A percentile compares a stretch with the other conserved stretches of the same genome.
phyloP scores from a whole-genome alignment of 2,797 vertebrate genomes.

The Pelobates cultripes region DNA sequence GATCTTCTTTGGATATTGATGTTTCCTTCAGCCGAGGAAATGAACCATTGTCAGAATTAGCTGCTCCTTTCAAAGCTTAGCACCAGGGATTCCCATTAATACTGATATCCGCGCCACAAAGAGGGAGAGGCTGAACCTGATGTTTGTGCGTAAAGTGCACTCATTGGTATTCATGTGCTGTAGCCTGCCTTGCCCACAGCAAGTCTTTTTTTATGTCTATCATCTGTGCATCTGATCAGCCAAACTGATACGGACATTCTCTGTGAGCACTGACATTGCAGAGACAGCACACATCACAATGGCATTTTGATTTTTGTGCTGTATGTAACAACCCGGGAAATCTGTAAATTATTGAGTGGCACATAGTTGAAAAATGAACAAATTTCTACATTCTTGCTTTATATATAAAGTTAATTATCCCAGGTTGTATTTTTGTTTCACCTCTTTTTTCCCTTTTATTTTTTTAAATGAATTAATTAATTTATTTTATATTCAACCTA shows the following conservation, averaged over 20 bases:
- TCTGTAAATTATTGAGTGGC: conserved; percentile 4
- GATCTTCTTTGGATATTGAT: conserved; percentile 78
- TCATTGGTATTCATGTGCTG: conserved; percentile 77
- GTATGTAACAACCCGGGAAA: background rate
- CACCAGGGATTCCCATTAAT: conserved; percentile 79
- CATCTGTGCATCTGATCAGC: conserved; percentile 76
- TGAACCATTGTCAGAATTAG: conserved; percentile 72
- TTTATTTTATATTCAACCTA: too few relatives aligned
- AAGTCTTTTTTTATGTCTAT: conserved; percentile 77
- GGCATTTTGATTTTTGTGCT: conserved; percentile 68
- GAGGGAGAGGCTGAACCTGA: conserved; percentile 62
- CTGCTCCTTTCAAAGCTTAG: conserved; percentile 74
- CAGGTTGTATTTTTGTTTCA: too few relatives aligned
- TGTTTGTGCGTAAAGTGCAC: conserved; percentile 65
- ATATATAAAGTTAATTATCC: too few relatives aligned
- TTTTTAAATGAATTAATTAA: too few relatives aligned
- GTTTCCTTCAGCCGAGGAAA: conserved; percentile 76
- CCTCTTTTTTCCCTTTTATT: too few relatives aligned
- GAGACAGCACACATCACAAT: conserved; percentile 69
- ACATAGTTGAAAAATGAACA: conserved; percentile 23
- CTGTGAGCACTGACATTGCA: conserved; percentile 69
- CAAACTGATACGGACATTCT: conserved; percentile 68
- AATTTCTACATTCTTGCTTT: background rate
- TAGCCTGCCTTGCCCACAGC: conserved; percentile 73
- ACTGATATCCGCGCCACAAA: conserved; percentile 68